phyloP scores from a whole-genome alignment of 2,797 vertebrate species.

The Parauchenoglanis punctatus region DNA sequence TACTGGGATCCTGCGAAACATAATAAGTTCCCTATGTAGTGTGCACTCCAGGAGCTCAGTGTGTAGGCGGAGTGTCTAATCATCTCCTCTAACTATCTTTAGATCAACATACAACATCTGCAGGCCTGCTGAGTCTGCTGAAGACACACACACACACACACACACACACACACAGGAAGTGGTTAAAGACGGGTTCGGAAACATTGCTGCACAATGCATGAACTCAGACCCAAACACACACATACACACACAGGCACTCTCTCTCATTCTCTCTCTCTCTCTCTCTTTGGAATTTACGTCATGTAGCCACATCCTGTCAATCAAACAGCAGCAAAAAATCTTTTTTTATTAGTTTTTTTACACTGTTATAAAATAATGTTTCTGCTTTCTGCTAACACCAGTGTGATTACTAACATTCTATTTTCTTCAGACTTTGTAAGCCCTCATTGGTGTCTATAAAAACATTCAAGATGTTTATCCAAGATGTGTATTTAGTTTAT shows the following conservation, averaged over 20 bases:
- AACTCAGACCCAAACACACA: neutral
- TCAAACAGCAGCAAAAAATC: neutral
- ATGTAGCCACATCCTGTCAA: conserved; percentile 14
- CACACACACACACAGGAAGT: conserved; percentile 16
- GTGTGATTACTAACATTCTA: too few species aligned
- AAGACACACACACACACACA: neutral
- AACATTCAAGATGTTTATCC: too few species aligned
- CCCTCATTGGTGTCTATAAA: too few species aligned
- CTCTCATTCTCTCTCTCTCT: neutral
- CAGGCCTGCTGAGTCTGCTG: conserved; percentile 7
- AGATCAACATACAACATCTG: conserved; percentile 5
- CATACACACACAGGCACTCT: neutral
- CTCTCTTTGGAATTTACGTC: neutral
- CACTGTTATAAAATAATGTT: neutral
- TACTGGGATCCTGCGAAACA: neutral
- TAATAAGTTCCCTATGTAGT: neutral
- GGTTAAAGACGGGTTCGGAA: conserved; percentile 22
- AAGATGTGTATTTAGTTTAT: too few species aligned
- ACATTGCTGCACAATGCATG: neutral
- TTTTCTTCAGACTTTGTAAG: too few species aligned
- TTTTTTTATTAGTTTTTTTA: neutral
- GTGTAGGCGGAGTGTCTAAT: neutral
- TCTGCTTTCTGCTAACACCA: neutral
- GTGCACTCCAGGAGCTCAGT: neutral
- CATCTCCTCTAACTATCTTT: conserved; percentile 8